Base-by-base conservation (phyloP, 2,113 vertebrate genomes). In the Gymnogyps californianus region DNA sequence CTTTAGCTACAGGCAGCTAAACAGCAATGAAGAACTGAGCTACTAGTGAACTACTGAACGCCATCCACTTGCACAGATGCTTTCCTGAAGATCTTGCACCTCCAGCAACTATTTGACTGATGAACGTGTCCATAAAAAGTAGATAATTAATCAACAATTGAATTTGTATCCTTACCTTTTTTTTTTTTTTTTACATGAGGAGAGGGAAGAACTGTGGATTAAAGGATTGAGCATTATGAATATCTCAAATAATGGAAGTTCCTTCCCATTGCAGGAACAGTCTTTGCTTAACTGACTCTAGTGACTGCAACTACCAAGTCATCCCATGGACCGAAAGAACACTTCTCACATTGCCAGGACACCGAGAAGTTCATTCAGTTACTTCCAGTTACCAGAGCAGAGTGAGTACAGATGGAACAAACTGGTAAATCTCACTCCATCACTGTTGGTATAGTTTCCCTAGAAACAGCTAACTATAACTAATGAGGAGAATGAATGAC, bases 141-240 rank as follows among this genome's bases (percentile, higher is more conserved):
- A 54, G 26, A 42, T n/a, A 80, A 82, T 57, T 25, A 51, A 72
- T 87, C 54, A 59, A 52, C 29, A 55, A 46, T 0, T 71, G 29
- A 59, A 66, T 82, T 59, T 34, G 2, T 28, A 28, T 11, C 19
- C 25, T 9, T 78, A n/a, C 3, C 4, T n/a, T 10, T 24, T 21
- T 24, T 7, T 26, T 8, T 24, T 22, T 17, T 6, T 8, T 17
- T 32, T 4, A 21, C 19, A 49, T 18, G 28, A 49, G 62, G n/a
- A 57, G 28, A 75, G 51, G 18, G 32, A 77, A 77, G 36, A 62
- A 36, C 32, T 78, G 28, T 34, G 38, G 44, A 42, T 76, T 69
- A 88, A 62, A 85, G 29, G 29, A 40, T 2, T 59, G 59, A 78
- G 15, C 0, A 0, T 16, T 71, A 42, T 1, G 2, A 69, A 19